A percentile compares a stretch with the other conserved stretches of the same genome.
phyloP scores from a whole-genome alignment of 2,888 invertebrate species.

The Bombyx huttoni region DNA sequence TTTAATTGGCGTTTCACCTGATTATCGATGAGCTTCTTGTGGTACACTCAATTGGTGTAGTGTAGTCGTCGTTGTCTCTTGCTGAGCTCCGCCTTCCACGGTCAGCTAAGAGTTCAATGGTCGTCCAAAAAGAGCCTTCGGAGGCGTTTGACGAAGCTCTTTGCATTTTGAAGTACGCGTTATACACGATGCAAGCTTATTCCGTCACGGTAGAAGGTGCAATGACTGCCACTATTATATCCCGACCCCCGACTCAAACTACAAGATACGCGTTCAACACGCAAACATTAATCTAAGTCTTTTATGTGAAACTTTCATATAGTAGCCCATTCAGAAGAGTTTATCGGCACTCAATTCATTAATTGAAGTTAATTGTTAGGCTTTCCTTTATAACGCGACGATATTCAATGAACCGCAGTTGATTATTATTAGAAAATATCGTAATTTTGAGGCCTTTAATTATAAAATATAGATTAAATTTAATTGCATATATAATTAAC shows the following conservation, averaged over 20 bases:
- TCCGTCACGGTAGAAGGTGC: constrained; percentile 49
- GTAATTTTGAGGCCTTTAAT: background rate
- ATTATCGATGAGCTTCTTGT: constrained; percentile 39
- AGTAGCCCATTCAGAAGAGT: background rate
- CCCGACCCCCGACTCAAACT: constrained; percentile 21
- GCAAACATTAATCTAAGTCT: constrained; percentile 58
- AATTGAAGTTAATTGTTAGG: background rate
- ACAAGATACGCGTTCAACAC: constrained; percentile 52
- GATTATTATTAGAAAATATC: background rate
- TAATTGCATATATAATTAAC: too few relatives aligned
- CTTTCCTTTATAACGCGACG: background rate
- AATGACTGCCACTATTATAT: constrained; percentile 59
- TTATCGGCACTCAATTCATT: background rate
- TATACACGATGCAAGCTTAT: constrained; percentile 40
- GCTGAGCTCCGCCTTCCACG: constrained; percentile 60
- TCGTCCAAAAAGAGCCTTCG: constrained; percentile 74
- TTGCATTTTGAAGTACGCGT: constrained; percentile 34
- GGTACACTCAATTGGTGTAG: constrained; percentile 20
- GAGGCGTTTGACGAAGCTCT: constrained; percentile 53
- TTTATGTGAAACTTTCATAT: background rate
- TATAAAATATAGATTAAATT: too few relatives aligned
- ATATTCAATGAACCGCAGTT: background rate
- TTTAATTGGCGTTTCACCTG: constrained; percentile 31
- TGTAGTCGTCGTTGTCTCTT: constrained; percentile 49
- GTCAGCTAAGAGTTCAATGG: constrained; percentile 73